phyloP scores from a whole-genome alignment of 1,140 invertebrate species.

The Choristoneura fumiferana region DNA sequence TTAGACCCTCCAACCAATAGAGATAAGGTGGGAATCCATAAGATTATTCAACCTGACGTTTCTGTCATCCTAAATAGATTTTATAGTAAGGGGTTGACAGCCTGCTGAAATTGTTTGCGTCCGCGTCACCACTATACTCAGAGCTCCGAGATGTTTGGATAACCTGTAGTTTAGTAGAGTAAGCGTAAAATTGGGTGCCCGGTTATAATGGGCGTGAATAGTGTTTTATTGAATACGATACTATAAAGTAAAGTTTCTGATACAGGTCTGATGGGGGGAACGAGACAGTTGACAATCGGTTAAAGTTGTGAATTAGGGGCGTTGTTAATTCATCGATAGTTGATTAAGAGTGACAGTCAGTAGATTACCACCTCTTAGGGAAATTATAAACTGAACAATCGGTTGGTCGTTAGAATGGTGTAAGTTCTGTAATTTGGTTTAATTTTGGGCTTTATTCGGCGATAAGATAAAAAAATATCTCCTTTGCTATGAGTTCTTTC shows the following conservation, averaged over 20 bases:
- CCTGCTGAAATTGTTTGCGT: neutral
- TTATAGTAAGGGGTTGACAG: constrained; percentile 8
- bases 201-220: neutral
- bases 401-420: too few species aligned
- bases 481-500: too few species aligned
- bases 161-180: neutral
- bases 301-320: too few species aligned
- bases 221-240: constrained; percentile 3
- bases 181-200: neutral
- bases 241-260: neutral
- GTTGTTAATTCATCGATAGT: too few species aligned
- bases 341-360: too few species aligned
- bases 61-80: neutral
- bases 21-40: neutral
- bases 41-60: neutral
- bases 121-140: neutral
- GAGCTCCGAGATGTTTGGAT: neutral
- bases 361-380: too few species aligned
- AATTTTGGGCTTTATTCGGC: too few species aligned
- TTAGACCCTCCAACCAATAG: neutral
- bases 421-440: too few species aligned
- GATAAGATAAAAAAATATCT: too few species aligned
- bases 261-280: neutral
- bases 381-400: too few species aligned
- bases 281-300: neutral